A percentile compares a stretch with the other conserved stretches of the same genome.
phyloP scores from a whole-genome alignment of 1,140 invertebrate genomes.

The Mesaphorura yosii region DNA sequence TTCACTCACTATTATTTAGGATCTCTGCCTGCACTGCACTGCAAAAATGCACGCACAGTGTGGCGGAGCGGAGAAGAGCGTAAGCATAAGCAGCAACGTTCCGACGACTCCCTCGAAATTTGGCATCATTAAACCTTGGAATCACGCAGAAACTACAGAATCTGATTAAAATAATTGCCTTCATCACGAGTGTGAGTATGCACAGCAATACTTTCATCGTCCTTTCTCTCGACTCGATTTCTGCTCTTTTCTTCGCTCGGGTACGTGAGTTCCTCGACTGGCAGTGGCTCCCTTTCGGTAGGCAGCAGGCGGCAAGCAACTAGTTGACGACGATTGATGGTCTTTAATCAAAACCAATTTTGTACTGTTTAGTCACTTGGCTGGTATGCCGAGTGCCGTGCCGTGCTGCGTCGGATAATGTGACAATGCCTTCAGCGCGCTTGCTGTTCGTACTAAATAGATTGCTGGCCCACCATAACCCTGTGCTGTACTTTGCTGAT shows the following conservation, averaged over 20 bases:
- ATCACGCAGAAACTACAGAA: conserved; percentile 33
- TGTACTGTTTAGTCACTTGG: conserved; percentile 3
- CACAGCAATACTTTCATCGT: too few species aligned
- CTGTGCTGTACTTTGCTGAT: not conserved
- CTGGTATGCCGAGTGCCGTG: not conserved
- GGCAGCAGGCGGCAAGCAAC: not conserved
- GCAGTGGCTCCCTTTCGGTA: not conserved
- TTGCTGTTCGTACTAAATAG: not conserved
- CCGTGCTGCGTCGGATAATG: too few species aligned
- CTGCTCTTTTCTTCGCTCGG: not conserved
- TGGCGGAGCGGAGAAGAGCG: too few species aligned
- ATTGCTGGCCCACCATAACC: not conserved
- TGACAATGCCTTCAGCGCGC: too few species aligned
- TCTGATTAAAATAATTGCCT: conserved; percentile 33
- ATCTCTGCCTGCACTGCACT: not conserved
- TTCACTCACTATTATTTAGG: not conserved
- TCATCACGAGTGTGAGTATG: conserved; percentile 30
- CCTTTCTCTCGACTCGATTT: not conserved
- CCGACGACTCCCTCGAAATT: conserved; percentile 21
- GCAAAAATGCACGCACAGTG: not conserved
- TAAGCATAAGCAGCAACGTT: too few species aligned
- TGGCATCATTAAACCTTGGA: conserved; percentile 32
- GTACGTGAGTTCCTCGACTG: not conserved
- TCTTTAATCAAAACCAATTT: conserved; percentile 33
- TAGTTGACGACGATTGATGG: conserved; percentile 28